Evolutionary conservation across 2,797 vertebrate species (phyloP), one percentile per base, ranked within the genome.

Genomic region (Myotis vivesi): DNA sequence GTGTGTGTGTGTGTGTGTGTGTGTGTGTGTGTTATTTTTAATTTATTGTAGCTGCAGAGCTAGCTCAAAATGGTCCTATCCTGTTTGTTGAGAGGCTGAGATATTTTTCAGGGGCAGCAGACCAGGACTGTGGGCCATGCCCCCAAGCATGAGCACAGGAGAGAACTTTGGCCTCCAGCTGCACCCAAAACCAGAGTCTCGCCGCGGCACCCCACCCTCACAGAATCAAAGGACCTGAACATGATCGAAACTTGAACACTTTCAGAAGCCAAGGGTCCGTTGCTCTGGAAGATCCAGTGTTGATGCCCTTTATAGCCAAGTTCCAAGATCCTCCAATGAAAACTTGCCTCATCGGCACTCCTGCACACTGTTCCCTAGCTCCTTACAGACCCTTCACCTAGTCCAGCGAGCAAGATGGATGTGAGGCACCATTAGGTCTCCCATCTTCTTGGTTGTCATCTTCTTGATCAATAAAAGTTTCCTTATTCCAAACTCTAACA

Each of bases 121-220:
- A 81, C 38, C 17, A 20, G 28, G 79, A 59, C 38, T 11, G 10
- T 19, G 25, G 77, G 25, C 19, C 36, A 44, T 44, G 12, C 16
- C 23, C 23, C 1, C 22, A 79, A 10, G 8, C 33, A 57, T 28
- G 33, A 5, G 51, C 55, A 57, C 38, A n/a, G 10, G 11, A 22
- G 28, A 81, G 57, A 81, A 46, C 19, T 23, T n/a, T 23, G 41
- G 38, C 19, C 6, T 64, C 57, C 57, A 82, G 79, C 57, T 46
- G 57, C 28, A 46, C 57, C 11, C 19, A 8, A 12, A 64, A 82
- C 4, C 11, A 64, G 13, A 64, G 38, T 64, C 57, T 23, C 10
- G 1, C 19, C 3, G 0, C 28, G 12, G 10, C 6, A 13, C 8
- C 12, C 11, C 17, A 19, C 11, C 19, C 41, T 30, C 57, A n/a